Conservation (phyloP, 2,888 invertebrate species). For the Nineta flava region DNA sequence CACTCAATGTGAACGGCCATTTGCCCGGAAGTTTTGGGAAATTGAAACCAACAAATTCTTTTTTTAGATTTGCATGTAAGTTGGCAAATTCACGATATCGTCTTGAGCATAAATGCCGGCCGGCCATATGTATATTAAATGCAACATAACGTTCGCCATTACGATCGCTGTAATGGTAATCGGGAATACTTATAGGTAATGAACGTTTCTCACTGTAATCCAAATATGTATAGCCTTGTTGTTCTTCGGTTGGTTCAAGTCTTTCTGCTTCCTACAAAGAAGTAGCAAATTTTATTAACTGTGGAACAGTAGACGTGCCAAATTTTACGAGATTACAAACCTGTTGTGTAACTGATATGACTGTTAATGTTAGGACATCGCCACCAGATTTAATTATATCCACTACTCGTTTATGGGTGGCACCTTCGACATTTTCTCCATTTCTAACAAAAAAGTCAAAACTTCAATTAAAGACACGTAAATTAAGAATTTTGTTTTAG, state of each 20-base stretch:
- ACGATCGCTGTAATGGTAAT: conserved; percentile 80
- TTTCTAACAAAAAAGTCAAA: conserved; percentile 54
- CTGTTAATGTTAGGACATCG: conserved; percentile 88
- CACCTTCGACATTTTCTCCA: conserved; percentile 94
- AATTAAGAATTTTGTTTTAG: no score
- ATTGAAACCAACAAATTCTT: conserved; percentile 88
- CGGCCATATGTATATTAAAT: conserved; percentile 99
- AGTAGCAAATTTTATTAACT: conserved; percentile 1
- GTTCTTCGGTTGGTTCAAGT: conserved; percentile 71
- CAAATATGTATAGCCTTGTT: conserved; percentile 60
- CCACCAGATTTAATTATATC: conserved; percentile 98
- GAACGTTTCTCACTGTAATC: conserved; percentile 93
- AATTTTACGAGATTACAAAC: conserved; percentile 39
- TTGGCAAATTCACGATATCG: conserved; percentile 91
- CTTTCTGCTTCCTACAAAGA: conserved; percentile 57
- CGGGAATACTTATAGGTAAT: conserved; percentile 79
- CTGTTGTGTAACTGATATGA: conserved; percentile 88
- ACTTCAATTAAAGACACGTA: no score
- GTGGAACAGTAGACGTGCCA: no score
- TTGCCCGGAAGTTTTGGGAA: conserved; percentile 97
- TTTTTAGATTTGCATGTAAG: conserved; percentile 72
- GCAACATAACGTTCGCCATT: conserved; percentile 83
- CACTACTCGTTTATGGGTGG: conserved; percentile 99
- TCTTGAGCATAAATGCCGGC: conserved; percentile 89
- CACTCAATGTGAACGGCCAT: conserved; percentile 94